Evolutionary conservation across 2,113 vertebrate species (phyloP).

Genomic region (Neodontobutis hainanensis): DNA sequence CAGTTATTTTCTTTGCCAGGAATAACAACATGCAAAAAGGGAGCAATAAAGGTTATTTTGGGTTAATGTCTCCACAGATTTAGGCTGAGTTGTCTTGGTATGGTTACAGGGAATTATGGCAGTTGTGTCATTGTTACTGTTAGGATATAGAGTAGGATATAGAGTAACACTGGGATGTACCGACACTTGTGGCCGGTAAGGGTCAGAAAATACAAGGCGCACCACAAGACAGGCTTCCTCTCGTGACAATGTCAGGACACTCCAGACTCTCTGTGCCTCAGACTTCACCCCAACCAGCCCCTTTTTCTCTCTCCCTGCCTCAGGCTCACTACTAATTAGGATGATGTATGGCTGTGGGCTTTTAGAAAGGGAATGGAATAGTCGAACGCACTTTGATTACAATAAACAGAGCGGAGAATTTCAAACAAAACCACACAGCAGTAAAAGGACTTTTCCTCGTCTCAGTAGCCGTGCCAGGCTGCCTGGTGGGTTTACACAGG

Average conservation of each 20-base stretch:
- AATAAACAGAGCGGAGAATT: conserved; percentile 2
- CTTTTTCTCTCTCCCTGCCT: not conserved
- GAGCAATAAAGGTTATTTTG: conserved; percentile 1
- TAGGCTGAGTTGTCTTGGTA: not conserved
- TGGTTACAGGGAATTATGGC: conserved; percentile 1
- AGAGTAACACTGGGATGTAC: too few species aligned
- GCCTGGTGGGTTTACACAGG: conserved; percentile 7
- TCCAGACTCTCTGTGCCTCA: too few species aligned
- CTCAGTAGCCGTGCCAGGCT: not conserved
- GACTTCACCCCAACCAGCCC: not conserved
- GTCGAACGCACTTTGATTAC: not conserved
- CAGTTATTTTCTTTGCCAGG: conserved; percentile 8
- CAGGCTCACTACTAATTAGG: conserved; percentile 1
- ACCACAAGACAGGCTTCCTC: not conserved
- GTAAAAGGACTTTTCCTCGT: not conserved
- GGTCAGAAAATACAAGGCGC: not conserved
- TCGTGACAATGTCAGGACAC: not conserved
- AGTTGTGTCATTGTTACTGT: conserved; percentile 3
- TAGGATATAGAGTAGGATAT: too few species aligned
- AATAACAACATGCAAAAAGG: conserved; percentile 5
- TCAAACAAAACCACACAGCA: conserved; percentile 9
- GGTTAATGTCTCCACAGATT: conserved; percentile 1
- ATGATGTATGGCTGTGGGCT: conserved; percentile 9
- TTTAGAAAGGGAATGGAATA: not conserved
- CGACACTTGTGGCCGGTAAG: not conserved